Percentiles rank a stretch among this genome's conserved stretches.
Conservation (phyloP, 2,888 invertebrate genomes). For the Neoaliturus tenellus region DNA sequence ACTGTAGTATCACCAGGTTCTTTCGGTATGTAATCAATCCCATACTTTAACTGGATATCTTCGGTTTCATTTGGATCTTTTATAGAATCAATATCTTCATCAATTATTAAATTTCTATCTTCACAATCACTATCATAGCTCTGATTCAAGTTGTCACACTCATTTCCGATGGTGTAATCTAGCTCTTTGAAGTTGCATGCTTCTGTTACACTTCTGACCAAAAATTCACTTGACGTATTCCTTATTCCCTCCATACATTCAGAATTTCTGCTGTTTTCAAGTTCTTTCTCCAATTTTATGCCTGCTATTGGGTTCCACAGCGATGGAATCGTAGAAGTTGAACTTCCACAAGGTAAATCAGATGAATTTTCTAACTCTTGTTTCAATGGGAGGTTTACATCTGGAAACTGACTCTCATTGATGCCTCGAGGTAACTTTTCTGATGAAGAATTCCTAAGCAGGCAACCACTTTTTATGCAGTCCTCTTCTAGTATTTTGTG, state of each 20-base stretch:
- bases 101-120: constrained; percentile 38
- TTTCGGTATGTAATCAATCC: not conserved
- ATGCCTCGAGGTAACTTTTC: not conserved
- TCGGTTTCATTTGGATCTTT: constrained; percentile 18
- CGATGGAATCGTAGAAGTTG: not conserved
- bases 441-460: not conserved
- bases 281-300: not conserved
- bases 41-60: not conserved
- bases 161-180: constrained; percentile 9
- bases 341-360: not conserved
- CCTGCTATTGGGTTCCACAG: not conserved
- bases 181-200: constrained; percentile 19
- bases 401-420: not conserved
- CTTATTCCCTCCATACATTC: not conserved
- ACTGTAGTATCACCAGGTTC: not conserved
- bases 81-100: constrained; percentile 28
- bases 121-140: constrained; percentile 20
- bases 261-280: not conserved
- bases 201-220: constrained; percentile 11
- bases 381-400: not conserved
- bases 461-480: constrained; percentile 37
- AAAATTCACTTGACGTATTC: not conserved
- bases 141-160: not conserved
- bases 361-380: constrained; percentile 17
- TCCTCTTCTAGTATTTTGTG: constrained; percentile 41